A percentile compares a stretch with the other conserved stretches of the same genome.
Evolutionary conservation across 2,888 invertebrate species (phyloP).

Genomic region (Halictus ligatus): DNA sequence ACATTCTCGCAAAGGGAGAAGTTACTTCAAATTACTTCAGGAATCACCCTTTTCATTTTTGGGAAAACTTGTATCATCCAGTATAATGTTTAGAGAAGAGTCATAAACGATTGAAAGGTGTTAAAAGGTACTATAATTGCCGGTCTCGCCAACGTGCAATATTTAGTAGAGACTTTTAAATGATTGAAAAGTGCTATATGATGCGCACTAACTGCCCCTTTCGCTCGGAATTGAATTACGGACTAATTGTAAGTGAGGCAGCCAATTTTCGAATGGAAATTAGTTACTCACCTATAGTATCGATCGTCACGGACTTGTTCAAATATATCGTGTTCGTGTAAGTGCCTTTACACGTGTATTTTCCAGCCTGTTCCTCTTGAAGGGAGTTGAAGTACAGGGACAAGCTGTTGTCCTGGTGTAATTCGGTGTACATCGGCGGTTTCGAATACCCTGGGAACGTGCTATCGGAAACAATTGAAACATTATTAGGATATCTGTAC

Average conservation of each 20-base stretch:
- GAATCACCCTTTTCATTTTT: too few relatives aligned
- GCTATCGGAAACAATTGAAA: constrained; percentile 54
- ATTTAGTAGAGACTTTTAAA: too few relatives aligned
- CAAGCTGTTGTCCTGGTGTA: constrained; percentile 87
- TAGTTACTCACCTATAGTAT: constrained; percentile 88
- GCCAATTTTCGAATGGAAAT: background rate
- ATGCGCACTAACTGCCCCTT: too few relatives aligned
- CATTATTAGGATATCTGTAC: background rate
- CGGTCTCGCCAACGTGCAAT: too few relatives aligned
- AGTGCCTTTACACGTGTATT: constrained; percentile 92
- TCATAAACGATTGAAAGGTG: too few relatives aligned
- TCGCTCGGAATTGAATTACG: background rate
- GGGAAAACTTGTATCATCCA: too few relatives aligned
- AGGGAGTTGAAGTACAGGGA: constrained; percentile 91
- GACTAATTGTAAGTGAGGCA: background rate
- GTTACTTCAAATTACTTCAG: too few relatives aligned
- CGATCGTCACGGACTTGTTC: constrained; percentile 88
- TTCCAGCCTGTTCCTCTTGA: constrained; percentile 91
- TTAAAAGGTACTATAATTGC: too few relatives aligned
- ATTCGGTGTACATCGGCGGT: constrained; percentile 89
- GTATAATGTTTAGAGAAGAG: too few relatives aligned
- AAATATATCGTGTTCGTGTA: constrained; percentile 90
- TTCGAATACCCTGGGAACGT: constrained; percentile 67
- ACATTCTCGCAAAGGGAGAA: too few relatives aligned
- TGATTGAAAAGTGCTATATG: too few relatives aligned